A percentile compares a stretch with the other conserved stretches of the same genome.
Conservation (phyloP, 2,113 vertebrate species). For the Aptenodytes forsteri region DNA sequence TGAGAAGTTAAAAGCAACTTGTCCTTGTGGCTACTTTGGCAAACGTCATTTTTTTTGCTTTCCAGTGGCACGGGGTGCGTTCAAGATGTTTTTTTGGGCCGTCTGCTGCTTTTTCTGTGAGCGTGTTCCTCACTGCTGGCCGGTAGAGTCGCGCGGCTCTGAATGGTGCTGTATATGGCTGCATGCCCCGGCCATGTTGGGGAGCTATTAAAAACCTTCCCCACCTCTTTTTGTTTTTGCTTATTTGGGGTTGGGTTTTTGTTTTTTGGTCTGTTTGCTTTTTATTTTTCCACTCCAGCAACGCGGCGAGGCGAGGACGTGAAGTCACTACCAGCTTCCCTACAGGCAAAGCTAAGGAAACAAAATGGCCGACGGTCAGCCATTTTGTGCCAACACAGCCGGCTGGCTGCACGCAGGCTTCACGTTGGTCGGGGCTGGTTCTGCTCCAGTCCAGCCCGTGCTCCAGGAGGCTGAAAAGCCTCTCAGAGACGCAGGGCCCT, state of each 20-base stretch:
- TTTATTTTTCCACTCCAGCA: neutral
- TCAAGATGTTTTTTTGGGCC: neutral
- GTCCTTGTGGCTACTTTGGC: neutral
- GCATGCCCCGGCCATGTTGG: rapidly evolving
- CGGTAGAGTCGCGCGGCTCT: neutral
- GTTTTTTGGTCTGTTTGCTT: neutral
- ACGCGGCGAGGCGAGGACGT: rapidly evolving
- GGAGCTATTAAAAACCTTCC: neutral
- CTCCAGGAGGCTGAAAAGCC: neutral
- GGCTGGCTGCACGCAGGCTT: neutral
- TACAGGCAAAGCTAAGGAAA: neutral
- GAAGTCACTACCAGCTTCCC: neutral
- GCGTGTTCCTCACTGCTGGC: neutral
- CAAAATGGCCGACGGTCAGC: slow-evolving; percentile 66
- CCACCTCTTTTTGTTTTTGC: rapidly evolving
- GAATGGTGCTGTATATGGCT: rapidly evolving
- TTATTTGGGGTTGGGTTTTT: neutral
- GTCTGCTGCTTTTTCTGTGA: neutral
- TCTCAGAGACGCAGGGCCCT: neutral
- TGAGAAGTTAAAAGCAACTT: neutral
- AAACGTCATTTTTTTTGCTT: neutral
- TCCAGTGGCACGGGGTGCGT: neutral
- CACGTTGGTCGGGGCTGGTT: neutral
- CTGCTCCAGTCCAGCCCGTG: neutral
- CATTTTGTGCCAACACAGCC: slow-evolving; percentile 51